These are phyloP conservation scores for Lepisosteus osseus DNA, from an alignment of 2,113 vertebrate genomes.

Conservation along the genomic window DNA sequence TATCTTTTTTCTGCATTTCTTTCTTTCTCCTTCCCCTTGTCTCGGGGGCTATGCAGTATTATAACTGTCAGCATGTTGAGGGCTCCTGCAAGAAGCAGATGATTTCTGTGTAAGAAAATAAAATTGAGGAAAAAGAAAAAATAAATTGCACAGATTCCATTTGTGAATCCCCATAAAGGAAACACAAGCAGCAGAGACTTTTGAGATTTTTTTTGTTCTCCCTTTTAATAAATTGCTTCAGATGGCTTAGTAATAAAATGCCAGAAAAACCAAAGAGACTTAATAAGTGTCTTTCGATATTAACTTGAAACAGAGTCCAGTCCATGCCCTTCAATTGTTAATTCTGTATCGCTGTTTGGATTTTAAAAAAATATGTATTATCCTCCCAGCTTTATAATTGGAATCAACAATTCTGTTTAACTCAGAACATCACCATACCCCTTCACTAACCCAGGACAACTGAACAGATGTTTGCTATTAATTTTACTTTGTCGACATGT, in stretches of 20 bases:
- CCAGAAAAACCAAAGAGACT: background rate
- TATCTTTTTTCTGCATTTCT: constrained; percentile 34
- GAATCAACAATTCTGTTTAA: too few relatives aligned
- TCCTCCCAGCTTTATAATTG: too few relatives aligned
- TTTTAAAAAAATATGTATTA: too few relatives aligned
- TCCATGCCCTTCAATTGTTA: too few relatives aligned
- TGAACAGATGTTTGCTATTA: too few relatives aligned
- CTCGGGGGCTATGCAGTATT: constrained; percentile 19
- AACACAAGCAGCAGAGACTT: background rate
- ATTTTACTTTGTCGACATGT: too few relatives aligned
- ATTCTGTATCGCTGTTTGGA: too few relatives aligned
- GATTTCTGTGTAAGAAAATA: constrained; percentile 22
- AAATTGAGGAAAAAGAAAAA: background rate
- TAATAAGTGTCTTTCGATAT: background rate
- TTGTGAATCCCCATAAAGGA: constrained; percentile 7
- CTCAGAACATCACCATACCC: too few relatives aligned
- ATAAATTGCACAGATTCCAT: background rate
- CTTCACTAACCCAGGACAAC: too few relatives aligned
- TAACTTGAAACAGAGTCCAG: too few relatives aligned
- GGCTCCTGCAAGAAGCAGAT: constrained; percentile 8
- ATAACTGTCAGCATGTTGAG: constrained; percentile 22
- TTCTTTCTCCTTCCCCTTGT: constrained; percentile 15
- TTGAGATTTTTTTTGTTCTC: background rate
- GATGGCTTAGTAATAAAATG: constrained; percentile 7
- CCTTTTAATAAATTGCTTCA: background rate